These are phyloP conservation scores for Microtus pennsylvanicus DNA, from an alignment of 2,113 vertebrate species.

Conservation along the genomic window DNA sequence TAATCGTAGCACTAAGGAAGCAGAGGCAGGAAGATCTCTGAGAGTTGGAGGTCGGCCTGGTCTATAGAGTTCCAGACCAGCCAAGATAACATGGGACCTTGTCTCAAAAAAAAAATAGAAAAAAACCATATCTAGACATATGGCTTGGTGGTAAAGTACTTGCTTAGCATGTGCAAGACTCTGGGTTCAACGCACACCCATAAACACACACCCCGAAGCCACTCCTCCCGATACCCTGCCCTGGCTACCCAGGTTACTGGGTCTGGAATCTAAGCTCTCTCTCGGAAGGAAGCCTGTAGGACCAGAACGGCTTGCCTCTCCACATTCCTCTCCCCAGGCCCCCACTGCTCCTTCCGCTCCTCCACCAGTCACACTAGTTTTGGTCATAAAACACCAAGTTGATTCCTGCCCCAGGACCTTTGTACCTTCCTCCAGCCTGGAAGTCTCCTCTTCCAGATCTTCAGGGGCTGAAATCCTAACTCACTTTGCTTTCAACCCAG, in stretches of 20 bases:
- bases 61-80: neutral
- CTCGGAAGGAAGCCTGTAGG: neutral
- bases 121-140: neutral
- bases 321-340: neutral
- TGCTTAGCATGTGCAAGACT: neutral
- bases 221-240: neutral
- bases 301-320: neutral
- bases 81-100: neutral
- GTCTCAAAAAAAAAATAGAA: neutral
- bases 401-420: conserved; percentile 26
- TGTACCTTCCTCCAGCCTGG: neutral
- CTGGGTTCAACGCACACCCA: neutral
- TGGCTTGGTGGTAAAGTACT: neutral
- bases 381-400: neutral
- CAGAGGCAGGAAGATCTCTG: no score
- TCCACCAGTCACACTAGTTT: neutral
- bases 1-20: no score
- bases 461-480: neutral
- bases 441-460: neutral
- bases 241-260: neutral
- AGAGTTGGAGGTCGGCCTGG: neutral
- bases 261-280: neutral
- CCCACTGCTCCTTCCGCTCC: neutral
- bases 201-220: neutral
- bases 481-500: neutral